Evolutionary conservation across 2,888 invertebrate genomes (phyloP), one percentile per base, ranked within the genome.

Genomic region (Chelonus formosanus): DNA sequence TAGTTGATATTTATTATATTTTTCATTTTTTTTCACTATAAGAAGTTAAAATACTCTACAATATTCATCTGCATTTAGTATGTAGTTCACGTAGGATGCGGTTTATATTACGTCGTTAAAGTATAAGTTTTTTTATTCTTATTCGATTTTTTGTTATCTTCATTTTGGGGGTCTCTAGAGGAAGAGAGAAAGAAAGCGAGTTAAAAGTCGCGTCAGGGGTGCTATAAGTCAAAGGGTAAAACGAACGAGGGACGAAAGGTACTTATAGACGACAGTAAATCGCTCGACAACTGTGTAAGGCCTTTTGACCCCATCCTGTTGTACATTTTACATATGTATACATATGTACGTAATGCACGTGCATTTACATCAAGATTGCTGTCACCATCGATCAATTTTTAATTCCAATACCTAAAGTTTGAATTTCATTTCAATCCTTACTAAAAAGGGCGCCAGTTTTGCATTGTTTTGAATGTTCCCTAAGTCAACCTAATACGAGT

Each of bases 131-230:
- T 20, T 20, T 20, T n/a, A n/a, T 20, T 20, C 20, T 20, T 20
- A 20, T 20, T 20, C 20, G 20, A 20, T 20, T 67, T 50, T 55
- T 67, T 44, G 52, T 43, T 48, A 34, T 64, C 47, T 57, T 57
- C 44, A 59, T 64, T 40, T 57, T 50, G 36, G 57, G 53, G 56
- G 64, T 10, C 36, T 65, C 53, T 53, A 61, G 67, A 66, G 67
- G 70, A 20, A 20, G 20, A 20, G 20, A 20, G 20, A 20, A 20
- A 20, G 20, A 20, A 2, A 20, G 2, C 20, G 71, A 72, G 73
- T 78, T 76, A 74, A 75, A 76, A 74, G 70, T 76, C 76, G 71
- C 69, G 59, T 57, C 54, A 57, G 56, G 59, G 65, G 69, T 58
- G 70, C 69, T 43, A 70, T 70, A 69, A 71, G 73, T 67, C 71